Base-by-base conservation (phyloP, 1,140 invertebrate genomes). In the Danaus plexippus region DNA sequence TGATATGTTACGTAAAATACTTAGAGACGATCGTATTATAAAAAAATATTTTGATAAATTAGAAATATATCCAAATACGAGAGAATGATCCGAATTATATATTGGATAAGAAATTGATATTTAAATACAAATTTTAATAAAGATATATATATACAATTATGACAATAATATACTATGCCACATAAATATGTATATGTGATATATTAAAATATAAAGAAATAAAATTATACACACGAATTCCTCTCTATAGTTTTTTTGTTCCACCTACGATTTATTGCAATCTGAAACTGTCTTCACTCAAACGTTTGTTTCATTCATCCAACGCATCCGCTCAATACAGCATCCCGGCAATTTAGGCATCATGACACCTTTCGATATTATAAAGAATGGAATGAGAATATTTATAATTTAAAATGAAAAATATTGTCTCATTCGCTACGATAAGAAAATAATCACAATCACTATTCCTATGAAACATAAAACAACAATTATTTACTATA, bases 201-300 rank as follows among this genome's bases (percentile, higher is more conserved):
- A 32, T 4, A 32, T 15, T 15, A 1, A 15, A 15, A 15, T 15
- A 15, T 15, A 15, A 1, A 15, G 15, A 15, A 15, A 15, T 15
- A 15, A 32, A 32, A 32, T 32, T 32, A 7, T 32, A 8, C 22
- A 6, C 9, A 46, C 7, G 12, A 15, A 32, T 40, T 32, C 63
- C 6, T 58, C 77, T 85, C 75, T 53, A 77, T 47, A 7, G 43
- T 50, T 57, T 54, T 48, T 10, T n/a, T 76, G 53, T 79, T 80
- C 73, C 80, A 69, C 82, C 80, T 64, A 74, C 68, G 68, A 85
- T 80, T 81, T 80, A 83, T 85, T 75, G 76, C 63, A 80, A 83
- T 79, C 64, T 61, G 69, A 77, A 75, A 69, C 78, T 79, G 73
- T 83, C 77, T 73, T 73, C 73, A 79, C 75, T 73, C 73, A 67